A percentile compares a stretch with the other conserved stretches of the same genome.
These are phyloP conservation scores for Platalea minor DNA, from an alignment of 2,797 vertebrate species.

Conservation along the genomic window DNA sequence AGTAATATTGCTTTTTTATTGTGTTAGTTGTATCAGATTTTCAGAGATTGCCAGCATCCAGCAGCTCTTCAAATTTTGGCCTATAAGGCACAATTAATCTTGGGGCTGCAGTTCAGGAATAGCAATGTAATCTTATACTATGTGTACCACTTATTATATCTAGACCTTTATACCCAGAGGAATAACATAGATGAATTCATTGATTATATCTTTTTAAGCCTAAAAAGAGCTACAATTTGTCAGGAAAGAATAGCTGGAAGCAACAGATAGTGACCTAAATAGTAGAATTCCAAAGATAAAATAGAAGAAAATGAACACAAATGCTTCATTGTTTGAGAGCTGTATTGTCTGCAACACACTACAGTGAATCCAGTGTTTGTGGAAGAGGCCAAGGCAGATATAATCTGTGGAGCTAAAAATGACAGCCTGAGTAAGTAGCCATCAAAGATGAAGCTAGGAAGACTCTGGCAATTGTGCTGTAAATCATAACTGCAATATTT, in stretches of 20 bases:
- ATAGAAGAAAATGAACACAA: slow-evolving; percentile 52
- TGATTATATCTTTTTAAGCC: slow-evolving; percentile 62
- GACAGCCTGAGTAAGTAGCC: slow-evolving; percentile 38
- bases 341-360: slow-evolving; percentile 34
- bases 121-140: slow-evolving; percentile 12
- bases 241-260: slow-evolving; percentile 49
- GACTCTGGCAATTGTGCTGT: slow-evolving; percentile 9
- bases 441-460: background rate
- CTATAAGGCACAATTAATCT: slow-evolving; percentile 53
- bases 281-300: slow-evolving; percentile 57
- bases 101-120: background rate
- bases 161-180: slow-evolving; percentile 52
- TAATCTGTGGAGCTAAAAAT: slow-evolving; percentile 30
- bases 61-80: slow-evolving; percentile 30
- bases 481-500: slow-evolving; percentile 32
- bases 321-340: slow-evolving; percentile 49
- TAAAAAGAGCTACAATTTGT: slow-evolving; percentile 56
- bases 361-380: slow-evolving; percentile 46
- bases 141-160: slow-evolving; percentile 35
- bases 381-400: slow-evolving; percentile 38
- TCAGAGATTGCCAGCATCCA: background rate
- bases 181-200: slow-evolving; percentile 57
- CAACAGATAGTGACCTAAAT: slow-evolving; percentile 66
- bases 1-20: background rate
- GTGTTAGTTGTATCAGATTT: slow-evolving; percentile 1